A percentile compares a stretch with the other conserved stretches of the same genome.
phyloP scores from a whole-genome alignment of 2,797 vertebrate genomes.

The Sarcoramphus papa region DNA sequence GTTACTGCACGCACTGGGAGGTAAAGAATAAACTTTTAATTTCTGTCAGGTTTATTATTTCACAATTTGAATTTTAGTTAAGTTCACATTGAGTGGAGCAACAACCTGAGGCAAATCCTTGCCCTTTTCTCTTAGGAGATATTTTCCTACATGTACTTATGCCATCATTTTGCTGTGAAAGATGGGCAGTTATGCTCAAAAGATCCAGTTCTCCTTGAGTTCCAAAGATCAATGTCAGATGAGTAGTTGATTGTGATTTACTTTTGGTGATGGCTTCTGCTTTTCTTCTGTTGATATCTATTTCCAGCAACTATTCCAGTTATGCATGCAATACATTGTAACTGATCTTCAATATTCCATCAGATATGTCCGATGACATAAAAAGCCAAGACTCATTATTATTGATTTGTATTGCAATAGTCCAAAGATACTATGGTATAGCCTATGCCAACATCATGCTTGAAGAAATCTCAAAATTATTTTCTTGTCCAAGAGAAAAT shows the following conservation, averaged over 20 bases:
- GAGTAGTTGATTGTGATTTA: not conserved
- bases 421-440: not conserved
- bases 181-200: not conserved
- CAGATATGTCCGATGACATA: not conserved
- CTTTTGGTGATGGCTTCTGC: not conserved
- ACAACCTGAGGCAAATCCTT: not conserved
- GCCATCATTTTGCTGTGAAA: not conserved
- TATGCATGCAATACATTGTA: not conserved
- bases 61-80: not conserved
- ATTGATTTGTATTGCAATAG: not conserved
- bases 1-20: not conserved
- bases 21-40: conserved; percentile 40
- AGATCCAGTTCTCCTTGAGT: not conserved
- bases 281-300: not conserved
- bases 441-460: not conserved
- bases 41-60: conserved; percentile 14
- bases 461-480: not conserved
- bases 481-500: not conserved
- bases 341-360: not conserved
- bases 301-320: not conserved
- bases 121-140: not conserved
- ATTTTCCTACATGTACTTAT: not conserved
- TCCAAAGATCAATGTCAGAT: not conserved
- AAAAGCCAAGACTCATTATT: not conserved
- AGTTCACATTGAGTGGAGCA: not conserved